Evolutionary conservation across 2,797 vertebrate genomes (phyloP).

Genomic region (Acipenser transmontanus): DNA sequence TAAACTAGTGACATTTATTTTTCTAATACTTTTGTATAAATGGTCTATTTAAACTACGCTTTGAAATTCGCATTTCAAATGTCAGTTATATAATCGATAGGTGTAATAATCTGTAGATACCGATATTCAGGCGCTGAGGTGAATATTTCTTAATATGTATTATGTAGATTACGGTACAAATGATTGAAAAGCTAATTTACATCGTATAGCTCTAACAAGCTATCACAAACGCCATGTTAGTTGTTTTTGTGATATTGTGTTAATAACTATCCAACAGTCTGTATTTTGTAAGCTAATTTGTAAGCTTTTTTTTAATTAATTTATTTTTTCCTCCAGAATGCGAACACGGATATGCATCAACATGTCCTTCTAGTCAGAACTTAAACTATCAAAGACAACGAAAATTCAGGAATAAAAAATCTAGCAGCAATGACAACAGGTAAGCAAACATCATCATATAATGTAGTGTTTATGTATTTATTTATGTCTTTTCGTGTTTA

Average conservation of each 20-base stretch:
- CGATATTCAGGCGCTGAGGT: no score
- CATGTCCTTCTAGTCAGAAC: slow-evolving; percentile 78
- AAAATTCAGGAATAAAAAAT: slow-evolving; percentile 78
- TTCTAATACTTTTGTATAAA: no score
- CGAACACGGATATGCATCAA: slow-evolving; percentile 92
- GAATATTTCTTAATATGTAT: no score
- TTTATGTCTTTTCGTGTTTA: no score
- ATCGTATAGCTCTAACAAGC: no score
- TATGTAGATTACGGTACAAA: no score
- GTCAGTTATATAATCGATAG: neutral
- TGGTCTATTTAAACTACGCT: neutral
- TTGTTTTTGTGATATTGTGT: no score
- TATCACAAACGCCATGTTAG: no score
- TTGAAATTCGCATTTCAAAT: neutral
- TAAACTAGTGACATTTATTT: no score
- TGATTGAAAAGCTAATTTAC: no score
- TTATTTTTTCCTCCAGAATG: slow-evolving; percentile 64
- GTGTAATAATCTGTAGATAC: neutral
- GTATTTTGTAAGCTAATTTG: neutral
- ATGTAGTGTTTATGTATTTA: no score
- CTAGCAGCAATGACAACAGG: slow-evolving; percentile 79
- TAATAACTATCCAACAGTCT: neutral
- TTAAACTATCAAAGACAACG: slow-evolving; percentile 78
- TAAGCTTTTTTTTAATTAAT: neutral
- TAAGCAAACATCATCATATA: slow-evolving; percentile 32